Evolutionary conservation across 35 echinoderm and acorn worm genomes (phyloP).

Genomic region (Chiridota heheva): DNA sequence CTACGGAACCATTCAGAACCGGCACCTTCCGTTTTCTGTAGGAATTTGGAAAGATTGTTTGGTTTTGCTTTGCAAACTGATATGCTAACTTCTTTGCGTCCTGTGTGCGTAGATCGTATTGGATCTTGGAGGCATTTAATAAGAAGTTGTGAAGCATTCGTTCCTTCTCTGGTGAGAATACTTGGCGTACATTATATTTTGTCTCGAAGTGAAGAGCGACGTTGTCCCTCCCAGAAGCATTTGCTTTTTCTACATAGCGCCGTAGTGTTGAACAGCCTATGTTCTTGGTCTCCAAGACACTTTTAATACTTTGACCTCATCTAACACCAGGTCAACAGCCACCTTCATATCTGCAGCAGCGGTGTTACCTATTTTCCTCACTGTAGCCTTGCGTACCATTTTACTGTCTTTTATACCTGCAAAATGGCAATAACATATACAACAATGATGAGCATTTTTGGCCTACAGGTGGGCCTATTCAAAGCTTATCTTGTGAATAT

Average conservation of each 20-base stretch:
- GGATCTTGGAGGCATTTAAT: conserved; percentile 16
- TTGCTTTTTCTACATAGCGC: conserved; percentile 9
- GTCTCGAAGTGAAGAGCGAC: neutral
- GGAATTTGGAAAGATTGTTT: no score
- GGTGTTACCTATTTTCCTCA: neutral
- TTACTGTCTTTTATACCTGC: neutral
- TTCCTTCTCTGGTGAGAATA: conserved; percentile 12
- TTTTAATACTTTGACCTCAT: neutral
- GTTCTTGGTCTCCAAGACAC: neutral
- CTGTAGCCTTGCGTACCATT: conserved; percentile 7
- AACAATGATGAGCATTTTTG: neutral
- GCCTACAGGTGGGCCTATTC: neutral
- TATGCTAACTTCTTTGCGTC: conserved; percentile 14
- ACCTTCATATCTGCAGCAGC: conserved; percentile 6
- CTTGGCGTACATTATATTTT: conserved; percentile 1
- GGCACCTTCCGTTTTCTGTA: no score
- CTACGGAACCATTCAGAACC: no score
- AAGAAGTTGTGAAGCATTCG: conserved; percentile 6
- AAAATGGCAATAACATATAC: neutral
- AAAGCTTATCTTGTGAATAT: neutral
- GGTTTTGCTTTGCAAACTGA: conserved; percentile 7
- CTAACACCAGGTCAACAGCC: conserved; percentile 17
- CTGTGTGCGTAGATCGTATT: neutral
- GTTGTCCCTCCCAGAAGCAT: neutral
- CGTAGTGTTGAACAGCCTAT: neutral